A percentile compares a stretch with the other conserved stretches of the same genome.
Evolutionary conservation across 1,140 invertebrate species (phyloP).

Genomic region (Protaetia brevitarsis): DNA sequence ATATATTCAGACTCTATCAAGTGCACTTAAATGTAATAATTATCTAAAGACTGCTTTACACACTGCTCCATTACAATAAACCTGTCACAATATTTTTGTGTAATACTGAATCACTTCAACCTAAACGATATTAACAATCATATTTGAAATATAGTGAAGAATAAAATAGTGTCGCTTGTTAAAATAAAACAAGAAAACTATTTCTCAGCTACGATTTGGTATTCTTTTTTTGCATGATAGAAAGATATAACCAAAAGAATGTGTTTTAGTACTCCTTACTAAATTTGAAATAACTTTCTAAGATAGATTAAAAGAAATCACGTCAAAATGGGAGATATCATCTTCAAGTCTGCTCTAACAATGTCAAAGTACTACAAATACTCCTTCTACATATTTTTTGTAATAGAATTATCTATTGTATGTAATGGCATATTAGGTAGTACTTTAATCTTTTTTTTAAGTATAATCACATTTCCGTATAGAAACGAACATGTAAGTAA

Average conservation of each 20-base stretch:
- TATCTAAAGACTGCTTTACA: constrained; percentile 19
- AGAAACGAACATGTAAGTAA: too few species aligned
- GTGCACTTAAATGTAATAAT: constrained; percentile 39
- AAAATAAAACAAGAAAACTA: not conserved
- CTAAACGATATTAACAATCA: not conserved
- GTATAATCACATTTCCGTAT: too few species aligned
- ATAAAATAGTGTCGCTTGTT: not conserved
- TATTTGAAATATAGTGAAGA: not conserved
- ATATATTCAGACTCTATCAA: constrained; percentile 36
- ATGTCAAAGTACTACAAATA: too few species aligned
- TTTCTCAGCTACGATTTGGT: not conserved
- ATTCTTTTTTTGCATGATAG: not conserved
- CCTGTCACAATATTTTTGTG: not conserved
- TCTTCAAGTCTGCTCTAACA: too few species aligned
- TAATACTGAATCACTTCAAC: constrained; percentile 4
- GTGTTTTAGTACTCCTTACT: too few species aligned
- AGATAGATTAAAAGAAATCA: too few species aligned
- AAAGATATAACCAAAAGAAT: not conserved
- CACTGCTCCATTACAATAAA: constrained; percentile 6
- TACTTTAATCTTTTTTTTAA: too few species aligned
- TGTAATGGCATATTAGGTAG: too few species aligned
- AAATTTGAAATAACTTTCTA: too few species aligned
- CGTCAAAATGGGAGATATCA: too few species aligned
- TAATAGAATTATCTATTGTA: too few species aligned
- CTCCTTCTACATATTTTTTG: too few species aligned